phyloP scores from a whole-genome alignment of 35 echinoderm and acorn worm genomes.

The Antedon bifida region DNA sequence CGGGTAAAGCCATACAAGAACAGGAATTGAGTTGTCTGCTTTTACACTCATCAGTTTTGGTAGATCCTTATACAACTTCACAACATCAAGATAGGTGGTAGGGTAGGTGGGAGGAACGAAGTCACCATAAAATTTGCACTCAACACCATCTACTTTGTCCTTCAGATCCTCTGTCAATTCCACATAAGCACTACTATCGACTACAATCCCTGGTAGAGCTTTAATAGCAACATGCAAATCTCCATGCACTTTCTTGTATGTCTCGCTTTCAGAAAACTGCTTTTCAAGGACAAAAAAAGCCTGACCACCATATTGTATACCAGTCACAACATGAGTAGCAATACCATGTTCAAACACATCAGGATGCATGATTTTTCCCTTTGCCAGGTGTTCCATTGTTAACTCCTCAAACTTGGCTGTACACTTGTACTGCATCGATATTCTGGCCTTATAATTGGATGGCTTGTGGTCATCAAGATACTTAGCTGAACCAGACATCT shows the following conservation, averaged over 20 bases:
- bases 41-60: too few species aligned
- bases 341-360: not conserved
- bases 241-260: not conserved
- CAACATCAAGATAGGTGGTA: too few species aligned
- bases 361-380: not conserved
- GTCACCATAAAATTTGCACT: too few species aligned
- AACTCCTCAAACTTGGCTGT: conserved; percentile 29
- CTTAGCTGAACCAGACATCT: conserved; percentile 3
- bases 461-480: not conserved
- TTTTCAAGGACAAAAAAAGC: conserved; percentile 22
- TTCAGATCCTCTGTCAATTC: too few species aligned
- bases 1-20: too few species aligned
- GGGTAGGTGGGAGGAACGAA: too few species aligned
- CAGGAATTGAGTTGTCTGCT: too few species aligned
- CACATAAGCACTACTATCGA: not conserved
- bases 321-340: conserved; percentile 21
- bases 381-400: conserved; percentile 12
- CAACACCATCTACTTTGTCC: too few species aligned
- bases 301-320: conserved; percentile 13
- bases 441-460: not conserved
- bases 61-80: too few species aligned
- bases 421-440: conserved; percentile 18
- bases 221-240: not conserved
- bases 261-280: not conserved
- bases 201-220: not conserved